Base-by-base conservation (phyloP, 53 echinoderm and acorn worm genomes). In the Arbacia lixula region DNA sequence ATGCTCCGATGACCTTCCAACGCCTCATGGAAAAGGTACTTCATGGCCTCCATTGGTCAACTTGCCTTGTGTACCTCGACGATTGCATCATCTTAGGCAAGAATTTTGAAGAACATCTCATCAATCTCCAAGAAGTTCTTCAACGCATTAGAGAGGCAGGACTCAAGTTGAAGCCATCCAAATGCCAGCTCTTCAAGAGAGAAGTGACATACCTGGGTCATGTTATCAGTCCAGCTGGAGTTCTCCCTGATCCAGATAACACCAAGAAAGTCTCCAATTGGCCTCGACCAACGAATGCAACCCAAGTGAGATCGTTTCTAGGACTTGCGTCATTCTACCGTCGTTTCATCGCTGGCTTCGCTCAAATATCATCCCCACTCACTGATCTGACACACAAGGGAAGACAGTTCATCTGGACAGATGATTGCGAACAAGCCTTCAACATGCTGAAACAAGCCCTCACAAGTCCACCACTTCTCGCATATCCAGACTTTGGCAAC, bases 51-150 rank as follows among this genome's bases (percentile, higher is more conserved):
- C 86, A 88, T 33, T 91, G 94, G 88, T 71, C 76, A 1, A 86
- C 74, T 31, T 68, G 66, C 60, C 53, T 87, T 11, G 83, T 88
- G 0, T 93, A 91, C 60, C 55, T 93, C 0, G 88, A 88, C 55
- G 94, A 91, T 41, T 62, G 88, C 16, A 88, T 93, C n/a, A 72
- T 91, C 6, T 71, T 91, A 20, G 91, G 88, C 8, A 91, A 72
- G 52, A 26, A 53, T 3, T 93, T 94, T 31, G 53, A 83, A 16
- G 86, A 91, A 24, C 81, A 94, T 20, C 40, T 91, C 60, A 30
- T 14, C 26, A 93, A 93, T 46, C 72, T 93, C 21, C 58, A 85
- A 34, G 60, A 90, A 46, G 90, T 93, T 25, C 60, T 87, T 14
- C 49, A 50, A 16, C 61, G 87, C 2, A 31, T 79, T 20, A 17